Conservation (phyloP, 2,113 vertebrate species). For the Macaca mulatta region DNA sequence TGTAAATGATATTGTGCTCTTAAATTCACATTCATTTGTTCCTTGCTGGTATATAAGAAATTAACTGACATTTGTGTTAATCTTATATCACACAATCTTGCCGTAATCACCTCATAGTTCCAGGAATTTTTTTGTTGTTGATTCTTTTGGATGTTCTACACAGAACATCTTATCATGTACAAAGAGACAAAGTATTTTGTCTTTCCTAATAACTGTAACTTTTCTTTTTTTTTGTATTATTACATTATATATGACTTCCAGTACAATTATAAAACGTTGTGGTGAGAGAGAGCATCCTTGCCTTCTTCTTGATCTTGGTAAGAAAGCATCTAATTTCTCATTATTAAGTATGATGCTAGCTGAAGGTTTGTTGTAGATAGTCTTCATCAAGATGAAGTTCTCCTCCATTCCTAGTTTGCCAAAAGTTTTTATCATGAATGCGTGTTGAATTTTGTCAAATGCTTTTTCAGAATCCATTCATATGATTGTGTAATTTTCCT, state of each 20-base stretch:
- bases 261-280: not conserved
- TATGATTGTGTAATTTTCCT: too few relatives aligned
- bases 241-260: not conserved
- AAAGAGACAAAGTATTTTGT: not conserved
- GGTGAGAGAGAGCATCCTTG: not conserved
- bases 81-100: not conserved
- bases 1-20: not conserved
- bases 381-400: not conserved
- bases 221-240: not conserved
- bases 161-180: not conserved
- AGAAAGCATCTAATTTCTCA: not conserved
- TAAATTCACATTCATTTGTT: not conserved
- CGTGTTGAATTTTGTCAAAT: too few relatives aligned
- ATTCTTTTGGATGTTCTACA: not conserved
- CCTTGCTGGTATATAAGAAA: not conserved
- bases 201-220: not conserved
- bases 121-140: not conserved
- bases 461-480: too few relatives aligned
- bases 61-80: not conserved
- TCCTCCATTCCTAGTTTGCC: not conserved
- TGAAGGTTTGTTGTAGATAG: not conserved
- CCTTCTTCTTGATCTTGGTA: not conserved
- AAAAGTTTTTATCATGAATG: not conserved
- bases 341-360: not conserved
- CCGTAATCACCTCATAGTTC: not conserved